Evolutionary conservation across 2,888 invertebrate genomes (phyloP).

Genomic region (Torymus aiolomorphi): DNA sequence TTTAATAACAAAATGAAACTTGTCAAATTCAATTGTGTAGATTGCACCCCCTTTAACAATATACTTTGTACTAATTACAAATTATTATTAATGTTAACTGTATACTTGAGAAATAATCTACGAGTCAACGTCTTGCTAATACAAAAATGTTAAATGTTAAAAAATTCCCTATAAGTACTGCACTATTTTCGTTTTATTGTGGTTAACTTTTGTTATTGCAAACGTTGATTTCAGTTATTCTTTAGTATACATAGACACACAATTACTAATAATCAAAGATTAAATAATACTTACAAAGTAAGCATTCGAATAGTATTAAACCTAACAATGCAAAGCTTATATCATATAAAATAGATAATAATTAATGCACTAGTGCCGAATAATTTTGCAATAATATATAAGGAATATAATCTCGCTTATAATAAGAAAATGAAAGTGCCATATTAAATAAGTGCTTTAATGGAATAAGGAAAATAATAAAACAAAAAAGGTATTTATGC

Average conservation of each 20-base stretch:
- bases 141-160: conserved; percentile 17
- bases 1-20: conserved; percentile 15
- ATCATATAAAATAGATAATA: conserved; percentile 5
- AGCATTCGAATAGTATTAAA: conserved; percentile 1
- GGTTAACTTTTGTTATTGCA: conserved; percentile 19
- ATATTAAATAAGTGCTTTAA: conserved; percentile 38
- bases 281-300: background rate
- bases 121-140: background rate
- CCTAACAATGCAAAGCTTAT: conserved; percentile 18
- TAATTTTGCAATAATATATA: conserved; percentile 29
- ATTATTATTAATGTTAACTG: background rate
- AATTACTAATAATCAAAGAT: conserved; percentile 6
- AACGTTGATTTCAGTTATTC: background rate
- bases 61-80: conserved; percentile 8
- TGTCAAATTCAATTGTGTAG: background rate
- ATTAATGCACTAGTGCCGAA: conserved; percentile 35
- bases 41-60: conserved; percentile 26
- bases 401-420: conserved; percentile 20
- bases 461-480: conserved; percentile 34
- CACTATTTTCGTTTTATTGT: background rate
- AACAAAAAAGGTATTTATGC: conserved; percentile 34
- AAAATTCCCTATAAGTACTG: background rate
- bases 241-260: conserved; percentile 10
- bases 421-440: conserved; percentile 27
- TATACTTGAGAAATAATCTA: conserved; percentile 6